Conservation (phyloP, 1,140 invertebrate species). For the Heliconius himera region DNA sequence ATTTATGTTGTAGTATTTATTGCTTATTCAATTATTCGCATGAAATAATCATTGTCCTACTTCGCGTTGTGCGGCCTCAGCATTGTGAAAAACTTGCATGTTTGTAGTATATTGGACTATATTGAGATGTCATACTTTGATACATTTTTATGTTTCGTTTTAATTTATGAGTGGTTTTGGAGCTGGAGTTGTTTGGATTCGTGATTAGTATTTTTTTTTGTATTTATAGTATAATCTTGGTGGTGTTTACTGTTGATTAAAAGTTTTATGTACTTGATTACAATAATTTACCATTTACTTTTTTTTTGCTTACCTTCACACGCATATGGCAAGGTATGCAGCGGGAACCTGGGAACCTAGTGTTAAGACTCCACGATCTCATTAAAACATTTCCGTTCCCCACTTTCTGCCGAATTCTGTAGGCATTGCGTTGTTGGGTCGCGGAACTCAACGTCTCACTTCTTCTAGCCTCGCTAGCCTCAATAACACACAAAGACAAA, state of each 20-base stretch:
- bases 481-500: background rate
- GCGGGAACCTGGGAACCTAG: too few species aligned
- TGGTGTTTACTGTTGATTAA: background rate
- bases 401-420: too few species aligned
- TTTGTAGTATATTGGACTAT: background rate
- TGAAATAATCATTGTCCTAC: slow-evolving; percentile 10
- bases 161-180: background rate
- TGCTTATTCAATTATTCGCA: background rate
- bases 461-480: too few species aligned
- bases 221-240: background rate
- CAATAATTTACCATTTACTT: too few species aligned
- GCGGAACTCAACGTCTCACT: too few species aligned
- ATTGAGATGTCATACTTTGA: background rate
- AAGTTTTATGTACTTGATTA: too few species aligned
- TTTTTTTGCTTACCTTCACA: too few species aligned
- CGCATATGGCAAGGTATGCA: too few species aligned
- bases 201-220: background rate
- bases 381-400: too few species aligned
- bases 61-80: background rate
- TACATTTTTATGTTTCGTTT: background rate
- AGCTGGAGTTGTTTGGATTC: too few species aligned
- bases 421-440: too few species aligned
- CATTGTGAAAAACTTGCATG: background rate
- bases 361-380: too few species aligned
- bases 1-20: slow-evolving; percentile 9